A percentile compares a stretch with the other conserved stretches of the same genome.
phyloP scores from a whole-genome alignment of 2,888 invertebrate species.

The Coelinius sp. region DNA sequence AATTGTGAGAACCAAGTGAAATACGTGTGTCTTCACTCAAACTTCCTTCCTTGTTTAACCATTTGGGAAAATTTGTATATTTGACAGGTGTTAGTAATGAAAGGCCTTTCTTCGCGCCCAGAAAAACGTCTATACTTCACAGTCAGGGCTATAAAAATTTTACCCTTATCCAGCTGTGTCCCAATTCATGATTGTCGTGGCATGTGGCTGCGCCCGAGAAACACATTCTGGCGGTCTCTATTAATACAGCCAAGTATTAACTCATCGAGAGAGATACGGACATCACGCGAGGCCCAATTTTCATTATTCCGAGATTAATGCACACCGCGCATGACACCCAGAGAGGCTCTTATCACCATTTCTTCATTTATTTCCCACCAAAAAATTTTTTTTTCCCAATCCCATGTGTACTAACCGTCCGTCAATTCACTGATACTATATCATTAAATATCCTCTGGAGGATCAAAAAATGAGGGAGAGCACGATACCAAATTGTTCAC shows the following conservation, averaged over 20 bases:
- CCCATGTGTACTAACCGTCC: too few relatives aligned
- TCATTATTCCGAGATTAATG: conserved; percentile 3
- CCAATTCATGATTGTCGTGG: conserved; percentile 17
- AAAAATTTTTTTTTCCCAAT: too few relatives aligned
- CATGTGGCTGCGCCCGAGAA: conserved; percentile 23
- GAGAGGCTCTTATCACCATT: neutral
- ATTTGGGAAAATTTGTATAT: neutral
- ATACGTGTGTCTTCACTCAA: neutral
- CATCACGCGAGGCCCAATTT: conserved; percentile 28
- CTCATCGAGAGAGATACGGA: conserved; percentile 13
- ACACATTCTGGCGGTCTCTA: conserved; percentile 23
- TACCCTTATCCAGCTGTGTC: conserved; percentile 26
- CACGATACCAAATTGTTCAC: neutral
- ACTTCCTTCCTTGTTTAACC: neutral
- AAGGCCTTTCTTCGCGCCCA: neutral
- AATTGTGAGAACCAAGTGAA: neutral
- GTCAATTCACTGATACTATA: too few relatives aligned
- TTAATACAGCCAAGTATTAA: conserved; percentile 34
- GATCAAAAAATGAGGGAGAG: neutral
- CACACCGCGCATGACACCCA: neutral
- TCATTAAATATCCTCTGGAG: neutral
- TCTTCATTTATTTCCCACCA: neutral
- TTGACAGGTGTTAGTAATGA: neutral
- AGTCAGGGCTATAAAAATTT: too few relatives aligned
- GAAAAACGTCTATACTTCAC: neutral